Base-by-base conservation (phyloP, 2,888 invertebrate species). In the Rhamphomyia laevipes region DNA sequence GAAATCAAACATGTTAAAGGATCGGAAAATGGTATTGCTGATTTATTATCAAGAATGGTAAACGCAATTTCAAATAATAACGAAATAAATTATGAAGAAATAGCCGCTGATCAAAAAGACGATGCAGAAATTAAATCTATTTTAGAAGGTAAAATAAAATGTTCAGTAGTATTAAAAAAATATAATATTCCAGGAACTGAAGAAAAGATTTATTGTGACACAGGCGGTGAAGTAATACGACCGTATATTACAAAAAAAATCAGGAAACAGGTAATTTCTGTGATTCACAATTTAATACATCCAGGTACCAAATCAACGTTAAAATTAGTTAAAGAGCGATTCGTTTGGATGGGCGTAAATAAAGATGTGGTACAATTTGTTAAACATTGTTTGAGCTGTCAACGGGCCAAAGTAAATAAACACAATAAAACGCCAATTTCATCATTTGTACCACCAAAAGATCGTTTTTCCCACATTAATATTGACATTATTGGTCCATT, bases 1-100 rank as follows among this genome's bases (percentile, higher is more conserved):
- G 44, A 48, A 2, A 48, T 48, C 13, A 42, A 33, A 40, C 48
- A 45, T 9, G 40, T 40, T 30, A 16, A 16, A 16, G 46, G 46
- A 17, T 27, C 30, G 4, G 40, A 46, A n/a, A 46, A 41, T n/a
- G 7, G 9, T 15, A 31, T 30, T 11, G 40, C 46, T 13, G 31
- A 41, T 41, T 41, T 18, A 4, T 17, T 46, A 9, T 40, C 31
- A 4, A 10, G 37, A 16, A n/a, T 45, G 4, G 33, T 27, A 4
- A 27, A 37, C 2, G 37, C 16, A 1, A 37, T 45, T 13, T 21
- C 15, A 2, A 37, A 2, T 2, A 9, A 27, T 27, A 5, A 45
- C 4, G 12, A 13, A 15, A 18, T 38, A 2, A 13, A 45, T 13
- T 23, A 38, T 23, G 37, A 46, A 5, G 9, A 21, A 21, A 23